phyloP scores from a whole-genome alignment of 2,797 vertebrate genomes.

The Anguilla obscura region DNA sequence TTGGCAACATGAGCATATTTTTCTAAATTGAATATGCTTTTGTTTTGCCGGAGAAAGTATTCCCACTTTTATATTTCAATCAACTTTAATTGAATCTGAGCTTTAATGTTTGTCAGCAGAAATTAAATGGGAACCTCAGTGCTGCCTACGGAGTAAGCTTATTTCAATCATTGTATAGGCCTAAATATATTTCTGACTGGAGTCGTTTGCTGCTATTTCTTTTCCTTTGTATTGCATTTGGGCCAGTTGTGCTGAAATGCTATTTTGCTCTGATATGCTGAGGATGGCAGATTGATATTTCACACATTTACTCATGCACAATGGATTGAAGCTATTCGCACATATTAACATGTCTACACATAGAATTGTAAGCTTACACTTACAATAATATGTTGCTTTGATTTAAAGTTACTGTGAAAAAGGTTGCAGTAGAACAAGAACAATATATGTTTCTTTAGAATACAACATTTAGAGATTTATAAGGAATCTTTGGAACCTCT shows the following conservation, averaged over 20 bases:
- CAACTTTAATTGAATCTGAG: slow-evolving; percentile 1
- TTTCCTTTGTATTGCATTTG: neutral
- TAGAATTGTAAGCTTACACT: neutral
- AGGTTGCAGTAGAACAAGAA: neutral
- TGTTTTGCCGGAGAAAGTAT: slow-evolving; percentile 6
- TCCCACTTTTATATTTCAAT: slow-evolving; percentile 11
- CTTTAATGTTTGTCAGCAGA: slow-evolving; percentile 22
- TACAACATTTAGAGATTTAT: neutral
- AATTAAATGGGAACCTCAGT: slow-evolving; percentile 2
- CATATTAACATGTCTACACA: neutral
- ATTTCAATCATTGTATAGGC: neutral
- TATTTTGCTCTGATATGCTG: neutral
- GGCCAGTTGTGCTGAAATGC: neutral
- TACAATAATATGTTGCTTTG: neutral
- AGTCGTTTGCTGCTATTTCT: neutral
- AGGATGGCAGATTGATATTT: neutral
- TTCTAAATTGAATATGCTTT: slow-evolving; percentile 12
- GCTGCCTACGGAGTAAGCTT: neutral
- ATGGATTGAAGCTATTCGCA: neutral
- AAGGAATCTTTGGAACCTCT: neutral
- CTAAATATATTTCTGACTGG: neutral
- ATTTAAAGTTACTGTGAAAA: neutral
- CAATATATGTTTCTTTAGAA: neutral
- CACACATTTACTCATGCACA: neutral
- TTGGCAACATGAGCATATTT: slow-evolving; percentile 9